phyloP scores from a whole-genome alignment of 2,888 invertebrate species.

The Erannis defoliaria region DNA sequence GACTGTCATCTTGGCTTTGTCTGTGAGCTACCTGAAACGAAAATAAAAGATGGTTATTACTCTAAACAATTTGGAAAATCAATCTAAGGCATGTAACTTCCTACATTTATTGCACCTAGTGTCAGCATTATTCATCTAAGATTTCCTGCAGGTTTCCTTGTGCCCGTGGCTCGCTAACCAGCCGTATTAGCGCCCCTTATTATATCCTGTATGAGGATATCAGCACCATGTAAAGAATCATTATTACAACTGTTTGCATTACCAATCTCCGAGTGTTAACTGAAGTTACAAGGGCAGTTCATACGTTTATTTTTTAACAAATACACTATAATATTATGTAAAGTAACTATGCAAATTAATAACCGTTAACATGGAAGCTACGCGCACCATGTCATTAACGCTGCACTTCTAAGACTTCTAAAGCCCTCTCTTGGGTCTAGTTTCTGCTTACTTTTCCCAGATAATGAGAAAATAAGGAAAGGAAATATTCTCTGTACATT shows the following conservation, averaged over 20 bases:
- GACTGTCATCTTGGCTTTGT: conserved; percentile 73
- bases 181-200: conserved; percentile 68
- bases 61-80: neutral
- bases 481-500: neutral
- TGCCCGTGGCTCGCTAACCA: conserved; percentile 62
- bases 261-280: conserved; percentile 74
- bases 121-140: conserved; percentile 33
- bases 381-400: neutral
- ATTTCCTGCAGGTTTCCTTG: conserved; percentile 53
- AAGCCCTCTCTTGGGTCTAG: neutral
- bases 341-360: conserved; percentile 12
- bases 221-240: conserved; percentile 78
- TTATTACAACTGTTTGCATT: conserved; percentile 73
- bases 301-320: conserved; percentile 49
- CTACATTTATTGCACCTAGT: conserved; percentile 26
- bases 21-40: conserved; percentile 62
- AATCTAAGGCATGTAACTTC: neutral
- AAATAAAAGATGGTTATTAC: conserved; percentile 31
- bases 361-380: conserved; percentile 11
- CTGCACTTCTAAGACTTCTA: conserved; percentile 14
- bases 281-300: conserved; percentile 72
- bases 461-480: neutral
- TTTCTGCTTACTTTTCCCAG: neutral
- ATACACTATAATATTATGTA: conserved; percentile 19
- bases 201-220: conserved; percentile 70